These are phyloP conservation scores for Anadara kagoshimensis DNA, from an alignment of 1,140 invertebrate species.

Conservation along the genomic window DNA sequence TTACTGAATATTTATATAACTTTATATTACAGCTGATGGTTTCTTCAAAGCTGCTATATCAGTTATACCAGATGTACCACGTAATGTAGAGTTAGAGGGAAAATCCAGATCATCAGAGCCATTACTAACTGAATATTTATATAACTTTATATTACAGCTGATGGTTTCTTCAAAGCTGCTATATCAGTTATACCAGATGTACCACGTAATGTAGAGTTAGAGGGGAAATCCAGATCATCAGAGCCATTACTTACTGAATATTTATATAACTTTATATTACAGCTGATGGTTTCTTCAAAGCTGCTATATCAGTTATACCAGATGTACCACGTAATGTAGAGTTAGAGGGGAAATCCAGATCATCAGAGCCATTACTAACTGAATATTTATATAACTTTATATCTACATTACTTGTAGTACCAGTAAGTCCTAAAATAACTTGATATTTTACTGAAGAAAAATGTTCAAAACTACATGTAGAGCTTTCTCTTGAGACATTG, in stretches of 20 bases:
- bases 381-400: constrained; percentile 83
- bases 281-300: constrained; percentile 96
- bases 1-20: constrained; percentile 68
- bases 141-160: constrained; percentile 85
- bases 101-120: constrained; percentile 83
- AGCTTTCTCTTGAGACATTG: too few relatives aligned
- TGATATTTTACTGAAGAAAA: too few relatives aligned
- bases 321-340: constrained; percentile 86
- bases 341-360: constrained; percentile 83
- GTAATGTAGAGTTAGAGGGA: constrained; percentile 84
- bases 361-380: constrained; percentile 83
- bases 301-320: constrained; percentile 85
- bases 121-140: constrained; percentile 82
- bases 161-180: constrained; percentile 93
- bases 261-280: too few relatives aligned
- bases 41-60: constrained; percentile 92
- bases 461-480: too few relatives aligned
- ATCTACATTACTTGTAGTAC: constrained; percentile 88
- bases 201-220: constrained; percentile 83
- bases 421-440: constrained; percentile 78
- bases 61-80: constrained; percentile 85
- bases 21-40: constrained; percentile 85
- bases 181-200: constrained; percentile 87
- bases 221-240: constrained; percentile 82
- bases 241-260: constrained; percentile 84